A percentile compares a stretch with the other conserved stretches of the same genome.
phyloP scores from a whole-genome alignment of 2,888 invertebrate species.

The Campaea margaritaria region DNA sequence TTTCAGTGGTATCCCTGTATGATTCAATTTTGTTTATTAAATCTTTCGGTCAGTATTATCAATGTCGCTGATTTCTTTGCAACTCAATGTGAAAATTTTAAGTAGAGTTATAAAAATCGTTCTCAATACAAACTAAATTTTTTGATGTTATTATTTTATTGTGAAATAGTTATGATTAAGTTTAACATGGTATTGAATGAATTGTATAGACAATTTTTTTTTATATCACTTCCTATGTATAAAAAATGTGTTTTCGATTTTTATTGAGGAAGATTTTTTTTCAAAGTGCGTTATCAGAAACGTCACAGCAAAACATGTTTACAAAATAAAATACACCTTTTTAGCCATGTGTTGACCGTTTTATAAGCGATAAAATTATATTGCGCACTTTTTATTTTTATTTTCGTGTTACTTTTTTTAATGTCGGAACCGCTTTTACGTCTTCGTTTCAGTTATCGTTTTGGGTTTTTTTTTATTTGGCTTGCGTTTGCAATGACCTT shows the following conservation, averaged over 20 bases:
- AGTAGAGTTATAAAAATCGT: too few relatives aligned
- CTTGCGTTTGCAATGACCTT: too few relatives aligned
- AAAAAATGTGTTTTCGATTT: slow-evolving; percentile 17
- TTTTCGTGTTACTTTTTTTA: slow-evolving; percentile 29
- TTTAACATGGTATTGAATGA: too few relatives aligned
- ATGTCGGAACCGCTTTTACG: slow-evolving; percentile 13
- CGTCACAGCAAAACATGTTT: slow-evolving; percentile 55
- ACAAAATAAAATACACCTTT: slow-evolving; percentile 54
- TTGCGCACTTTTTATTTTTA: slow-evolving; percentile 57
- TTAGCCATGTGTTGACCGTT: slow-evolving; percentile 59
- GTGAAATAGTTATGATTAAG: too few relatives aligned
- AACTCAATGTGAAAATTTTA: too few relatives aligned
- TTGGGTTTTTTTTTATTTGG: slow-evolving; percentile 7
- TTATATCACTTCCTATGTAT: slow-evolving; percentile 20
- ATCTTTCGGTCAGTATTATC: too few relatives aligned
- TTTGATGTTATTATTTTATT: too few relatives aligned
- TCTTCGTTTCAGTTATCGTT: slow-evolving; percentile 6
- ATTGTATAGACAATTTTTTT: background rate
- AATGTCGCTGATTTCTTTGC: too few relatives aligned
- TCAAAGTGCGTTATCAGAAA: slow-evolving; percentile 35
- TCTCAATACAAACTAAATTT: too few relatives aligned
- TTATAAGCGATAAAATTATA: slow-evolving; percentile 58
- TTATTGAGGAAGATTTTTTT: slow-evolving; percentile 32
- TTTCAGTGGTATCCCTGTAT: background rate
- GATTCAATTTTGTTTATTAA: too few relatives aligned